Base-by-base conservation (phyloP, 2,113 vertebrate species). In the Dasyornis broadbenti region DNA sequence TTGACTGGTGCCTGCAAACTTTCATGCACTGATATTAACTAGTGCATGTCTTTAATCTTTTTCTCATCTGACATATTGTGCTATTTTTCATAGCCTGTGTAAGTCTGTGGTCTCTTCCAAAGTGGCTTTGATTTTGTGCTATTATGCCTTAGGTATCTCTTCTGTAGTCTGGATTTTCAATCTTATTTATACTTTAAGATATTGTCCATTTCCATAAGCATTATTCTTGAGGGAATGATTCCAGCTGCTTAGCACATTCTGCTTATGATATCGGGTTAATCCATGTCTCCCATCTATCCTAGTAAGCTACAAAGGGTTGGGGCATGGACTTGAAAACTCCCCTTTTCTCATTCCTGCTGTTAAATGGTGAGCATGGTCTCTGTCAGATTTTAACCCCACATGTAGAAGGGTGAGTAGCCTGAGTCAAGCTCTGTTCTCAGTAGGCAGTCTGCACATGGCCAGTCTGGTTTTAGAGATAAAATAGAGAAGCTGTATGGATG, bases 111-210 rank as follows among this genome's bases (percentile, higher is more conserved):
- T 92, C 80, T 89, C 57, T 81, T 84, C 65, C 0, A 0, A 89
- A 81, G 39, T 56, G 33, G 30, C 56, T 94, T 95, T 86, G 94
- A 77, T 95, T 95, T 92, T 90, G 26, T 92, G 39, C 42, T 93
- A 9, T 94, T 94, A 47, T 64, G 72, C 61, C 80, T 93, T 66
- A 73, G 50, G 23, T 90, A 42, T 81, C 63, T 86, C 59, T 90
- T 78, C 76, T 86, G 35, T 94, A 78, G 60, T 75, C 47, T 82
- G 40, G 57, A 81, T 89, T 91, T 94, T 81, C 76, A 75, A 0
- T 86, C 52, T 88, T 86, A 88, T 82, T 90, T 92, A 18, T 93
- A 82, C 49, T 87, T 68, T 57, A 82, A 87, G 59, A 69, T 85
- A 39, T n/a, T 92, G 53, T 69, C 59, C 54, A 47, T 86, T 90